Evolutionary conservation across 2,113 vertebrate genomes (phyloP).

Genomic region (Macquaria ambigua): DNA sequence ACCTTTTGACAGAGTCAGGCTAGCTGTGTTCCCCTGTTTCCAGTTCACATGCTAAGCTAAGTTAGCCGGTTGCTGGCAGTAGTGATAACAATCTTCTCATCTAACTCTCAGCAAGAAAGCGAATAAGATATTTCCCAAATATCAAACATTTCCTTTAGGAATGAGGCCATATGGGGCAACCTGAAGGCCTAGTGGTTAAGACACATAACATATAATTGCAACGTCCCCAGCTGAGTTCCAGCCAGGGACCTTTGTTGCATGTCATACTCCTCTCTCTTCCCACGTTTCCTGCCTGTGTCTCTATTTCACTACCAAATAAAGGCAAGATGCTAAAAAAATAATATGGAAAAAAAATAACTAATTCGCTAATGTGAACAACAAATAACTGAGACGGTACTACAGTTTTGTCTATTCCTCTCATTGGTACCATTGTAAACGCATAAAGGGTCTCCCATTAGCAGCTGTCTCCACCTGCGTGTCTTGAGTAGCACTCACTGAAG

Average conservation of each 20-base stretch:
- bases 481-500: slow-evolving; percentile 7
- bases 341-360: too few relatives aligned
- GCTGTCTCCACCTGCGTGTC: slow-evolving; percentile 28
- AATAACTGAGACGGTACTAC: not conserved
- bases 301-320: too few relatives aligned
- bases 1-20: not conserved
- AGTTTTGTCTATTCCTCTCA: slow-evolving; percentile 23
- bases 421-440: slow-evolving; percentile 34
- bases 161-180: not conserved
- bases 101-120: not conserved
- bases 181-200: not conserved
- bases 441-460: slow-evolving; percentile 22
- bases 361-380: too few relatives aligned
- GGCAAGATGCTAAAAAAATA: too few relatives aligned
- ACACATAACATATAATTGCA: too few relatives aligned
- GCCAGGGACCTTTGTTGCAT: too few relatives aligned
- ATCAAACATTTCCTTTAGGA: too few relatives aligned
- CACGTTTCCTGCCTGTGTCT: too few relatives aligned
- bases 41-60: not conserved
- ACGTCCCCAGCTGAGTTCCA: too few relatives aligned
- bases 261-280: too few relatives aligned
- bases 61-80: not conserved
- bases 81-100: not conserved
- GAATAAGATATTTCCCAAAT: too few relatives aligned
- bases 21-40: not conserved